Base-by-base conservation (phyloP, 2,797 vertebrate species). In the Sus cebifrons region DNA sequence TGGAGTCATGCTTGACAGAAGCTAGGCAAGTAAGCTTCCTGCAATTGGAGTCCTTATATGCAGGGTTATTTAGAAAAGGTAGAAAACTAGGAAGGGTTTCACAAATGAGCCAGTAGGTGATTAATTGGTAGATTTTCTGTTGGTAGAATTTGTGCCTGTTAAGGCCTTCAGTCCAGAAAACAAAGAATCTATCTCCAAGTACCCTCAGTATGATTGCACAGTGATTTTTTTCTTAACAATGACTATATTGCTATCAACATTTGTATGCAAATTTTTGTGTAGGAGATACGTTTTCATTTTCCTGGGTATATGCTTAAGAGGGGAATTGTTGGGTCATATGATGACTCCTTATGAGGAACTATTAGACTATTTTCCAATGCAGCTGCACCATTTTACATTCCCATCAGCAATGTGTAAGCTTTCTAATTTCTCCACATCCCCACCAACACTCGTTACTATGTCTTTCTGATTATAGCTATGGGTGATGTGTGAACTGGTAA, bases 21-120 rank as follows among this genome's bases (percentile, higher is more conserved):
- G 92, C 78, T 93, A 95, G 89, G 68, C 70, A 92, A 83, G 77
- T 84, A 86, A 91, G 65, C 77, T 92, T 94, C 70, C 29, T 97
- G 88, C 94, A 85, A 86, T 60, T 86, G 81, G 85, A 79, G 56
- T n/a, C 62, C 88, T 96, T 86, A 40, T 44, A 82, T 54, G 20
- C 56, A 64, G 54, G 78, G 17, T 77, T 65, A 21, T 92, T 89
- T 95, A 86, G 65, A 88, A 94, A 70, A 75, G 93, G 64, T 90
- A 40, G 60, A 86, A 91, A 77, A 36, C 44, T 49, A 27, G 54
- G 64, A 71, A 95, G 56, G 29, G 5, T 87, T 92, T 83, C 71
- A 87, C 58, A 96, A 85, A 67, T 49, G 81, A 94, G 13, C 58
- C 85, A 52, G 65, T 49, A 64, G 40, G 29, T 75, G 84, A 78